Evolutionary conservation across 2,113 vertebrate genomes (phyloP), one percentile per base, ranked within the genome.

Genomic region (Rhodinocichla rosea): DNA sequence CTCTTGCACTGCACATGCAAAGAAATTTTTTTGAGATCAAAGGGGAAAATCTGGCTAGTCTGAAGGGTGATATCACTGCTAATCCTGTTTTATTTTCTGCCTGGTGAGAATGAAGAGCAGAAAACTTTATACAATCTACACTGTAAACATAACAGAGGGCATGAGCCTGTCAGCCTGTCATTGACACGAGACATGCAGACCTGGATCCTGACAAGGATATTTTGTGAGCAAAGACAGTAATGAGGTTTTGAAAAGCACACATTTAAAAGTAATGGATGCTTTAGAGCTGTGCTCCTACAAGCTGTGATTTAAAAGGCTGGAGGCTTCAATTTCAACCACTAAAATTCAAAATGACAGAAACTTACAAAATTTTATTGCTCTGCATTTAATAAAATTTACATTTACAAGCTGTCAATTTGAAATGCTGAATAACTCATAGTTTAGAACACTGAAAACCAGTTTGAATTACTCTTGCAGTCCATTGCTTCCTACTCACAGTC

Each of bases 301-400:
- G 95, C 93, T 98, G 92, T 92, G 94, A 95, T 98, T 98, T 97
- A 96, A 98, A 97, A 97, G 92, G 92, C 92, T 96, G 63, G 94
- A 97, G 96, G 95, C 95, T 97, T 97, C 96, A 96, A 39, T 96
- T 59, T 71, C 87, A 97, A 90, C 87, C 95, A 85, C 95, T 97
- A 96, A 97, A 97, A 98, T 98, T 97, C 80, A 97, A 96, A 98
- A 97, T 97, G 98, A 98, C 97, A 98, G 97, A 98, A 98, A 96
- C 92, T 96, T 98, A 94, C 80, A 97, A 97, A 97, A 97, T 96
- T 97, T 98, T 98, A 98, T 94, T 97, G 94, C 97, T 94, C 71
- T 96, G 87, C 95, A 97, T 98, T 98, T 97, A 97, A 97, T 96
- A 97, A 98, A 96, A 97, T 97, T 96, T 97, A 97, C 96, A 91